phyloP scores from a whole-genome alignment of 2,113 vertebrate species.

The Hippocampus zosterae region DNA sequence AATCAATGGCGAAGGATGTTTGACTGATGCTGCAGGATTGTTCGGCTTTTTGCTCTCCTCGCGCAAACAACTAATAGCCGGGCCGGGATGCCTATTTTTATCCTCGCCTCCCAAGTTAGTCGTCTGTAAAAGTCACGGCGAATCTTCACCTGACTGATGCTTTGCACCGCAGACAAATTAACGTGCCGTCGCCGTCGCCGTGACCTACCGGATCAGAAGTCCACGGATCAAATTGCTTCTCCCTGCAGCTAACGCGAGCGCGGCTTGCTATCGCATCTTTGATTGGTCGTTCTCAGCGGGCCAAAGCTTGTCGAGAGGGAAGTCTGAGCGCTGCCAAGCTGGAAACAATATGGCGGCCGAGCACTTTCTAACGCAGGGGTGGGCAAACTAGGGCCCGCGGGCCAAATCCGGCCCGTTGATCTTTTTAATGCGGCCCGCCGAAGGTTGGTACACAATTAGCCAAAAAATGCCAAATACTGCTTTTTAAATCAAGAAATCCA shows the following conservation, averaged over 20 bases:
- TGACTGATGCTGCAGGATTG: constrained; percentile 32
- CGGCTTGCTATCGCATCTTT: neutral
- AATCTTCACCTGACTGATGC: constrained; percentile 7
- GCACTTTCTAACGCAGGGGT: neutral
- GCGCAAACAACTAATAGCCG: constrained; percentile 16
- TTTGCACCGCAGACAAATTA: constrained; percentile 19
- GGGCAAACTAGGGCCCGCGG: no score
- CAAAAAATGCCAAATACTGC: no score
- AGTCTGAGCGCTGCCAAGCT: neutral
- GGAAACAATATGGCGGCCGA: neutral
- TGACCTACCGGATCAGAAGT: constrained; percentile 15
- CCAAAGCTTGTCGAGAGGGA: neutral
- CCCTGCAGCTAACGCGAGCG: neutral
- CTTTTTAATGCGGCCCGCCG: no score
- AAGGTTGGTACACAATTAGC: no score
- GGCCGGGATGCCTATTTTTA: constrained; percentile 12
- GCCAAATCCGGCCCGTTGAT: no score
- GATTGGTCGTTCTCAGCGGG: neutral
- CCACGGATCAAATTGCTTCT: constrained; percentile 6
- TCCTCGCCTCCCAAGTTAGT: constrained; percentile 8
- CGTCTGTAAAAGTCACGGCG: constrained; percentile 22
- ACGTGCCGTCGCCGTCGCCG: neutral
- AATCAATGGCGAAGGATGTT: constrained; percentile 38
- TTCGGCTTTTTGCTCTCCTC: constrained; percentile 18
- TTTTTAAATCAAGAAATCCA: no score